A percentile compares a stretch with the other conserved stretches of the same genome.
Evolutionary conservation across 2,797 vertebrate genomes (phyloP).

Genomic region (Pseudochaenichthys georgianus): DNA sequence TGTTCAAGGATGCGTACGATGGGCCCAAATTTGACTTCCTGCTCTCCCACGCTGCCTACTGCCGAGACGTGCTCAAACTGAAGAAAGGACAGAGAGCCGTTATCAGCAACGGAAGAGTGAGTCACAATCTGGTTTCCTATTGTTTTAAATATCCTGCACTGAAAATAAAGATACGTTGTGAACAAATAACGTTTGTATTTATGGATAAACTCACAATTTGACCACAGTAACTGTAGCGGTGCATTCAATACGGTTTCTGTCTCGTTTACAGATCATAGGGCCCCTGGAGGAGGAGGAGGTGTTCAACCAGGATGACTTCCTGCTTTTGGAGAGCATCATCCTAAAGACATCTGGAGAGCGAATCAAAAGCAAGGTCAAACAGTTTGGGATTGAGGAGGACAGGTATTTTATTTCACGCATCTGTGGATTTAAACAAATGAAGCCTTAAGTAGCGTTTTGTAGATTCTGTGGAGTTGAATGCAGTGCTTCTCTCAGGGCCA

Average conservation of each 20-base stretch:
- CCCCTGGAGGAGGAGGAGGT: conserved; percentile 92
- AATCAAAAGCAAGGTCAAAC: conserved; percentile 94
- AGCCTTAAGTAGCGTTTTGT: not conserved
- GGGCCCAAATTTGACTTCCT: conserved; percentile 91
- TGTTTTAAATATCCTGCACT: not conserved
- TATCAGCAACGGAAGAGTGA: conserved; percentile 97
- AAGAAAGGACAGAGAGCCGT: conserved; percentile 95
- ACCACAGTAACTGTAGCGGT: not conserved
- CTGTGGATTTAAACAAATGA: not conserved
- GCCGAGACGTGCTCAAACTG: conserved; percentile 93
- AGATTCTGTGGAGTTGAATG: not conserved
- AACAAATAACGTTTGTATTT: not conserved
- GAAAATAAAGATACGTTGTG: not conserved
- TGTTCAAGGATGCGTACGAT: conserved; percentile 92
- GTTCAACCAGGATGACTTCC: conserved; percentile 98
- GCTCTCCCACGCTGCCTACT: conserved; percentile 92
- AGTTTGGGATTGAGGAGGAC: conserved; percentile 94
- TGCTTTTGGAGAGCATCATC: conserved; percentile 96
- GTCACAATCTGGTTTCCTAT: conserved; percentile 41
- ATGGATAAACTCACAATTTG: not conserved
- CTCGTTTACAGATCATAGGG: conserved; percentile 90
- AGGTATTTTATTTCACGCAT: conserved; percentile 79
- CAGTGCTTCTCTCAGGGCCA: conserved; percentile 85
- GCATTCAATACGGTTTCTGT: not conserved
- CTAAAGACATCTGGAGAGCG: conserved; percentile 96